Percentiles rank a stretch among this genome's conserved stretches.
These are phyloP conservation scores for Melanerpes formicivorus DNA, from an alignment of 2,113 vertebrate genomes.

Conservation along the genomic window DNA sequence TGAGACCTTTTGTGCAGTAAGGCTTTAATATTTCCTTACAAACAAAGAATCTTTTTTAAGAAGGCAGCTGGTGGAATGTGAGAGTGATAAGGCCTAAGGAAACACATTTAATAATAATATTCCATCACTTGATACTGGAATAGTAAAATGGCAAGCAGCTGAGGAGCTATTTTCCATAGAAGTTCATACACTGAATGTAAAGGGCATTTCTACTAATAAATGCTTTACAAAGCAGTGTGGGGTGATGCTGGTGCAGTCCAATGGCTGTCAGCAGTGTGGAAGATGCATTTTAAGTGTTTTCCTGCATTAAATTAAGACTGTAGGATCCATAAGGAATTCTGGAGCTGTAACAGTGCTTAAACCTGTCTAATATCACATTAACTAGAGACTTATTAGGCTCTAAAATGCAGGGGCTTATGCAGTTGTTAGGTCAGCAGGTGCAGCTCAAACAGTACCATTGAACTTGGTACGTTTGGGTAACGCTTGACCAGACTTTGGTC, in stretches of 20 bases:
- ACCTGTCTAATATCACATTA: neutral
- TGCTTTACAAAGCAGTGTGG: neutral
- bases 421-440: neutral
- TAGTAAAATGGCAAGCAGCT: neutral
- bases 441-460: neutral
- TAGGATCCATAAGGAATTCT: neutral
- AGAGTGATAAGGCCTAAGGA: neutral
- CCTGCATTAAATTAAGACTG: neutral
- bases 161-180: neutral
- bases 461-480: neutral
- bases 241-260: neutral
- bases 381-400: neutral
- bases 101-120: neutral
- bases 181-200: neutral
- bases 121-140: neutral
- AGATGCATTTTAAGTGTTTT: neutral
- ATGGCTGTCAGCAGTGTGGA: neutral
- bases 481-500: neutral
- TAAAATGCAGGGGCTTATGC: neutral
- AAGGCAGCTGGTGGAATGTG: neutral
- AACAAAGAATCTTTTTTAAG: neutral
- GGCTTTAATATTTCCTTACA: neutral
- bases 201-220: neutral
- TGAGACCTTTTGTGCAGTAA: accelerated
- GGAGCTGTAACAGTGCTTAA: neutral